Evolutionary conservation across 2,113 vertebrate genomes (phyloP).

Genomic region (Hylia prasina): DNA sequence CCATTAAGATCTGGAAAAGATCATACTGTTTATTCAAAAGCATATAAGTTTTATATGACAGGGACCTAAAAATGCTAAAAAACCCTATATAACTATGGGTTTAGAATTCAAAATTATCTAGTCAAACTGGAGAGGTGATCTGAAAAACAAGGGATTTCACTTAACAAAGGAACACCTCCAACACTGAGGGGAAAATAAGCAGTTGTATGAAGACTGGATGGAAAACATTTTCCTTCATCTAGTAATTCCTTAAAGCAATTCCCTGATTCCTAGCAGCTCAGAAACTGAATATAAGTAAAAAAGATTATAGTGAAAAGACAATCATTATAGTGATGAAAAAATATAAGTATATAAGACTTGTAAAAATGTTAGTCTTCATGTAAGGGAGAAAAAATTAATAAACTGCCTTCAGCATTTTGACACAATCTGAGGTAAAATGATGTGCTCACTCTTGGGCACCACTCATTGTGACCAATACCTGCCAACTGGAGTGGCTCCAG

Average conservation of each 20-base stretch:
- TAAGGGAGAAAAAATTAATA: neutral
- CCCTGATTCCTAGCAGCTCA: neutral
- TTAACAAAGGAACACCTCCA: neutral
- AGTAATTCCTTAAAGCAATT: neutral
- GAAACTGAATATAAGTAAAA: neutral
- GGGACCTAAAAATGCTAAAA: neutral
- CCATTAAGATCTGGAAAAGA: neutral
- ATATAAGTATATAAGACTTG: neutral
- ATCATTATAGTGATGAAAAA: neutral
- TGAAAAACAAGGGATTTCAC: neutral
- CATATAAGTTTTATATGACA: neutral
- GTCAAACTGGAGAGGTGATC: neutral
- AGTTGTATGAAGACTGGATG: accelerated
- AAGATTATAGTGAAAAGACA: neutral
- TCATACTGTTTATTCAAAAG: neutral
- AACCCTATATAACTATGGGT: neutral
- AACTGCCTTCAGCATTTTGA: neutral
- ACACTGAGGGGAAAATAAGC: neutral
- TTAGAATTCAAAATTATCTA: neutral
- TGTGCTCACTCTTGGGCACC: neutral
- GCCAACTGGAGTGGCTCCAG: neutral
- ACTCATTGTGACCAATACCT: neutral
- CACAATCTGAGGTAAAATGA: neutral
- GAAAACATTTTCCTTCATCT: neutral
- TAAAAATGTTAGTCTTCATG: neutral